phyloP scores from a whole-genome alignment of 2,113 vertebrate genomes.

The Melanotaenia duboulayi region DNA sequence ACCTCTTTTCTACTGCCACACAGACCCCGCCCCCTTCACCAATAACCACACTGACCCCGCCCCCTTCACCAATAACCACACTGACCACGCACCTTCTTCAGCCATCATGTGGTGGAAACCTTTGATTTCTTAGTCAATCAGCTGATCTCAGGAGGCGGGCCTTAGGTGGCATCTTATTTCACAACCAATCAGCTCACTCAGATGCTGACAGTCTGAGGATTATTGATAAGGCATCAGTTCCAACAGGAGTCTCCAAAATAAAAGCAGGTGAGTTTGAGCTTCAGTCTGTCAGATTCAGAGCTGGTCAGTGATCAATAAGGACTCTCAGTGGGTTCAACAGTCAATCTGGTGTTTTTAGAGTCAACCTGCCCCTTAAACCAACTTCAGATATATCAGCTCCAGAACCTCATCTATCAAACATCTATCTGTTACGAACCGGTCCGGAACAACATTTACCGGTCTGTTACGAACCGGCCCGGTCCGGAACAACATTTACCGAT shows the following conservation, averaged over 20 bases:
- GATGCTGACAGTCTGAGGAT: conserved; percentile 30
- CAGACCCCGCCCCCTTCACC: no score
- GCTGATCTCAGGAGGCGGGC: neutral
- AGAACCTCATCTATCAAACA: neutral
- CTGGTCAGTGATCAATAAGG: conserved; percentile 1
- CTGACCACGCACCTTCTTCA: no score
- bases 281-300: conserved; percentile 48
- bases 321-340: neutral
- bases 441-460: no score
- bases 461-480: no score
- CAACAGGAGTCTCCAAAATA: conserved; percentile 22
- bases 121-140: no score
- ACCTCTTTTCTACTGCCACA: no score
- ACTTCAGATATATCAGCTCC: neutral
- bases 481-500: no score
- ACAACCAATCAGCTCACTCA: conserved; percentile 46
- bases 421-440: neutral
- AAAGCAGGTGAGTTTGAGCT: conserved; percentile 32
- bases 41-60: no score
- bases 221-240: conserved; percentile 68
- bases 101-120: no score
- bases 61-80: no score
- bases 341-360: neutral
- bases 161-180: conserved; percentile 30
- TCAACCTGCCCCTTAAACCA: no score